Evolutionary conservation across 2,113 vertebrate species (phyloP).

Genomic region (Dasyurus viverrinus): DNA sequence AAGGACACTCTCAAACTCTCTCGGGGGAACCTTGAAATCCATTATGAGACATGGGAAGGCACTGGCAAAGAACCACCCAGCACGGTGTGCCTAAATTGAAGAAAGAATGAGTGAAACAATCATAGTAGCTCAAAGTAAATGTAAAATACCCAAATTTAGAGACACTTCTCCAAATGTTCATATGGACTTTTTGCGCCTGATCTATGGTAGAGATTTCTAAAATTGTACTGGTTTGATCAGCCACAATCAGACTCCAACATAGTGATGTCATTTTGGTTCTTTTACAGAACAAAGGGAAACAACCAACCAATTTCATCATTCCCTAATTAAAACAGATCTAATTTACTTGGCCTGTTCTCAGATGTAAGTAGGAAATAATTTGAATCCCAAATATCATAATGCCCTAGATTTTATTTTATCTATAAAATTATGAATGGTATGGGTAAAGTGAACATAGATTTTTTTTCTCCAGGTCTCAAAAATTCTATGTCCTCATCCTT

Average conservation of each 20-base stretch:
- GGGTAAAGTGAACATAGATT: background rate
- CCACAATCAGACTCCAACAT: background rate
- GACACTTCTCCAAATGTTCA: background rate
- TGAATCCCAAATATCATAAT: background rate
- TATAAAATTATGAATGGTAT: background rate
- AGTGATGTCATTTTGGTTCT: background rate
- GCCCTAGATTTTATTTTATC: background rate
- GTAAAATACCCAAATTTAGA: background rate
- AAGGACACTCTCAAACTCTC: background rate
- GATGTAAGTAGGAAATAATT: background rate
- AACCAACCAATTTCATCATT: background rate
- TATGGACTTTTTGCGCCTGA: background rate
- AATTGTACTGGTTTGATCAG: background rate
- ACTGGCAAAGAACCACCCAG: background rate
- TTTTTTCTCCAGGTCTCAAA: background rate
- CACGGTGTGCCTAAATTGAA: background rate
- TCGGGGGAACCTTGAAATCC: background rate
- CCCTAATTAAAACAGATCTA: background rate
- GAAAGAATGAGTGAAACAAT: background rate
- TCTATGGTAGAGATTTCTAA: background rate
- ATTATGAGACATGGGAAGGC: background rate
- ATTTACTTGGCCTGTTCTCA: background rate
- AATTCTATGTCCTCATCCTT: background rate
- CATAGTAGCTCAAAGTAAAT: background rate
- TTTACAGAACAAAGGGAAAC: background rate